Evolutionary conservation across 2,888 invertebrate species (phyloP), one percentile per base, ranked within the genome.

Genomic region (Dolichomitus sp.): DNA sequence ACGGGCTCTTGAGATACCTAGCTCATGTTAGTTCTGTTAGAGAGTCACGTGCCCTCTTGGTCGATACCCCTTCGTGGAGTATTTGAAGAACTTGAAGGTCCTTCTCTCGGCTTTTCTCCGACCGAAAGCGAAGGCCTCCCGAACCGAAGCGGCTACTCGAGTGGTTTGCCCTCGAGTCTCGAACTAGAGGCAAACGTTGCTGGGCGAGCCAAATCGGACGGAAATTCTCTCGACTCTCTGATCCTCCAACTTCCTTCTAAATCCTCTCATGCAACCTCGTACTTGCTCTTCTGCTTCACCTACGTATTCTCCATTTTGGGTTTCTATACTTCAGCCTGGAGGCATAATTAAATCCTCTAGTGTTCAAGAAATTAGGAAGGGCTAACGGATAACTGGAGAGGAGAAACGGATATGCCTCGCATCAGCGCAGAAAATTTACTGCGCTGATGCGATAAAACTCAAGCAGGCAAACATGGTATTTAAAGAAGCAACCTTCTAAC

Each of bases 131-230:
- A 57, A 77, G 72, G 77, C 75, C 79, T 70, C 72, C 69, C 74
- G 80, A 65, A 84, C 78, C 75, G 57, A 66, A 72, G 79, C 65
- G 75, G 70, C 75, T 42, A 82, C 75, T 82, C 70, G 59, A 82
- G 79, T 74, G 72, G 78, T 82, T 78, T 74, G 68, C 82, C 74
- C 82, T 78, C 70, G 70, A 82, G 74, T 66, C 70, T 65, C 30
- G 50, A 63, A 70, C 78, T 76, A 85, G 84, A 85, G 86, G 85
- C 86, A 85, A 85, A 84, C 82, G 79, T 59, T 59, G 52, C 45
- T 42, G 50, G 70, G 40, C 59, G 69, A 23, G 81, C 81, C 85
- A 88, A 88, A 88, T 88, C 86, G 85, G 85, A 83, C 83, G 87
- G 86, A 87, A 88, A 87, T 88, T 85, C 85, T 74, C 48, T 66